Conservation (phyloP, 2,888 invertebrate genomes). For the Mythimna loreyi region DNA sequence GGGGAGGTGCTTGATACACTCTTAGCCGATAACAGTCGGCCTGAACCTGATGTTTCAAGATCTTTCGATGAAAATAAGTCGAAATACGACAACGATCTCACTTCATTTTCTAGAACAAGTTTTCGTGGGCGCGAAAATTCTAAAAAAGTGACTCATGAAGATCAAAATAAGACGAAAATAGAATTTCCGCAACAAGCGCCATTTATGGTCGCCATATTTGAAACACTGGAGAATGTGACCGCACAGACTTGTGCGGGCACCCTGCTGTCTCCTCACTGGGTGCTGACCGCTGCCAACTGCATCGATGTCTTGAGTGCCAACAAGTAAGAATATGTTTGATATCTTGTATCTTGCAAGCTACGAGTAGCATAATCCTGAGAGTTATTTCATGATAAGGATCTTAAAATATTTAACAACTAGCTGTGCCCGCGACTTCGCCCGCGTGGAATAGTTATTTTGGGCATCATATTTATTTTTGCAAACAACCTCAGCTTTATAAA, state of each 20-base stretch:
- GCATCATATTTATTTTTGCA: no score
- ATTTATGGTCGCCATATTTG: constrained; percentile 77
- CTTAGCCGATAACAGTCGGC: constrained; percentile 25
- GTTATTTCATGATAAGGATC: not conserved
- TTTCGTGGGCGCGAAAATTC: not conserved
- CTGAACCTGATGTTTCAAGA: constrained; percentile 30
- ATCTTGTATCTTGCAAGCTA: not conserved
- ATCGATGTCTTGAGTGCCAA: constrained; percentile 68
- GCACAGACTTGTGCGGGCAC: constrained; percentile 77
- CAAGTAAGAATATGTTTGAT: constrained; percentile 50
- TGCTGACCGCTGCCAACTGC: constrained; percentile 74
- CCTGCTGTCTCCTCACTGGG: constrained; percentile 70
- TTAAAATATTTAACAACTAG: no score
- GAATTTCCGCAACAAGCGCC: constrained; percentile 60
- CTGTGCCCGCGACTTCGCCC: no score
- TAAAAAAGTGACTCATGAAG: not conserved
- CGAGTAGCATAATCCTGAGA: not conserved
- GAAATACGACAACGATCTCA: constrained; percentile 37
- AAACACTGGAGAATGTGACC: constrained; percentile 73
- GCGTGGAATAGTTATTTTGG: no score
- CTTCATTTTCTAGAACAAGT: constrained; percentile 8
- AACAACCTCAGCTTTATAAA: no score
- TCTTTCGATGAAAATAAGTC: constrained; percentile 35
- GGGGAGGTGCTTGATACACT: constrained; percentile 28
- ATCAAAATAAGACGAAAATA: constrained; percentile 17